Evolutionary conservation across 2,113 vertebrate genomes (phyloP), one percentile per base, ranked within the genome.

Genomic region (Capreolus pygargus): DNA sequence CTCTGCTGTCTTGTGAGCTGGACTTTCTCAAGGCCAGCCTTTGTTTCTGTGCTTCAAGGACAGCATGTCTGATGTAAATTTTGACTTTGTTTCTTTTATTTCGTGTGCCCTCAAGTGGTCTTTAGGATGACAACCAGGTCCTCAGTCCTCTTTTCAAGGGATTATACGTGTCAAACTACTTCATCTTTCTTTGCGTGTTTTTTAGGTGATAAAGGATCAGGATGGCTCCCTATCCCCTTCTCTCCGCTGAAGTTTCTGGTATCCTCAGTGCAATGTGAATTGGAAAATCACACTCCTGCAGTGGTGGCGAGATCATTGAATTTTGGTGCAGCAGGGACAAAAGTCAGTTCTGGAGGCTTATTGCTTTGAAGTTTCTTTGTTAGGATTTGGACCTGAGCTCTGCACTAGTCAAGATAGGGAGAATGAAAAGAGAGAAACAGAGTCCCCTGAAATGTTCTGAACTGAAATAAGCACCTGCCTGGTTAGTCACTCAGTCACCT

Each of bases 91-190:
- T 90, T 96, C 89, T 74, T 96, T 90, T 97, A 89, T 88, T 92
- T 64, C 57, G 14, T 96, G 84, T 52, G 19, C 64, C 95, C 33
- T 93, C 28, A 16, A 55, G 92, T 23, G 6, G 52, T 76, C 85
- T 98, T 94, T 88, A 90, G 92, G 27, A 43, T 60, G 81, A 95
- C 58, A 94, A 47, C 30, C 30, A 83, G 27, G 33, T 79, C 86
- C 39, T 94, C 43, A 21, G 55, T 87, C 74, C 90, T 94, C 83
- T 94, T 74, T 89, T 95, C 82, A 36, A 87, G 54, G 82, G 93
- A 96, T 90, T 92, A 86, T 21, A 96, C 82, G 54, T 88, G 57
- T 55, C 94, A 83, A 97, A 89, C 84, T 87, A 28, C 90, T 98
- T 97, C 60, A 81, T 96, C 43, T 95, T 94, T 95, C 47, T 85